A percentile compares a stretch with the other conserved stretches of the same genome.
These are phyloP conservation scores for Bilobella aurantiaca DNA, from an alignment of 1,140 invertebrate species.

Conservation along the genomic window DNA sequence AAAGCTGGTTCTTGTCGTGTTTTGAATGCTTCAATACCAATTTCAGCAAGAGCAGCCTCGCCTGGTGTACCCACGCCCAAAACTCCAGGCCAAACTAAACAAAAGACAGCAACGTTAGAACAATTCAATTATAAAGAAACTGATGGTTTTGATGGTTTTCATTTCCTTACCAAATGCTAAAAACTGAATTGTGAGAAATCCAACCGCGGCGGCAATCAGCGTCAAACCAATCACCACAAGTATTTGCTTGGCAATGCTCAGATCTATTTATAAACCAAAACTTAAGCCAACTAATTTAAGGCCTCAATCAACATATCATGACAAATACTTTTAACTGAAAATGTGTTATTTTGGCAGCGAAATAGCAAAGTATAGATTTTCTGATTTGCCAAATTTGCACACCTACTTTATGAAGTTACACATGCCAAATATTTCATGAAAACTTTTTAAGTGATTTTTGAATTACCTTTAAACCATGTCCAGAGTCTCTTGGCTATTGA, in stretches of 20 bases:
- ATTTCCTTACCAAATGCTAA: not conserved
- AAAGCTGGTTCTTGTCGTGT: constrained; percentile 8
- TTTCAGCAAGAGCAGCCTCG: not conserved
- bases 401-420: too few relatives aligned
- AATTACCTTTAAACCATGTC: constrained; percentile 5
- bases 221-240: not conserved
- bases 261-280: not conserved
- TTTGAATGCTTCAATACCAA: constrained; percentile 5
- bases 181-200: not conserved
- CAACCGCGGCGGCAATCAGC: not conserved
- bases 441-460: too few relatives aligned
- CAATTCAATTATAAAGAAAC: not conserved
- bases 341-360: not conserved
- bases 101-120: not conserved
- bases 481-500: not conserved
- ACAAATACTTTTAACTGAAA: not conserved
- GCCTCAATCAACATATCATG: not conserved
- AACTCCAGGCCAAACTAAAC: not conserved
- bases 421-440: not conserved
- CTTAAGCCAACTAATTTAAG: not conserved
- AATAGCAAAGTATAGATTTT: too few relatives aligned
- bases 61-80: not conserved
- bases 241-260: constrained; percentile 6
- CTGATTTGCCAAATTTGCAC: too few relatives aligned
- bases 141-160: not conserved